Base-by-base conservation (phyloP, 2,888 invertebrate genomes). In the Syritta pipiens region DNA sequence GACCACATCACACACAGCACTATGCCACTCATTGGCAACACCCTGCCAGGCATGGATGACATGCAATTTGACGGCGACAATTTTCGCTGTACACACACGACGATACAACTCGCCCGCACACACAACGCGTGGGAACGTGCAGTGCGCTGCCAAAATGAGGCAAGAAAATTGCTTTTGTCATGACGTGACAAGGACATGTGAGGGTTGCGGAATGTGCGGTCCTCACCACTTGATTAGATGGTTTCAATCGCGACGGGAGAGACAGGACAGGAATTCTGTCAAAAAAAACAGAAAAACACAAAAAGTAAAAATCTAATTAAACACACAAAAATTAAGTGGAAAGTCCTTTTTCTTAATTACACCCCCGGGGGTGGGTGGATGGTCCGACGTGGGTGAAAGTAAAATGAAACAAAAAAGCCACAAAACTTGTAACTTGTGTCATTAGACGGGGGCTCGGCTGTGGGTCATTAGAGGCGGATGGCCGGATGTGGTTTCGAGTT, bases 321-420 rank as follows among this genome's bases (percentile, higher is more conserved):
- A 69, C 62, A 55, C n/a, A n/a, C 51, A 72, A 72, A 77, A 77
- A 72, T 77, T 77, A 72, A 77, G 77, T 77, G 65, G 77, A 26
- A 67, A 67, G 63, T 71, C 77, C 77, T 77, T 77, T 77, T 72
- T 60, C 72, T 77, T 77, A 77, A 72, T 77, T 77, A 77, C 60
- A 57, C 59, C 76, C 71, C 63, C n/a, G n/a, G n/a, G n/a, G n/a
- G n/a, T n/a, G n/a, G n/a, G n/a, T n/a, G n/a, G n/a, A n/a, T n/a
- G n/a, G n/a, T n/a, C n/a, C n/a, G n/a, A n/a, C n/a, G n/a, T n/a
- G n/a, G n/a, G n/a, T n/a, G n/a, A n/a, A n/a, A n/a, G n/a, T n/a
- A n/a, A n/a, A n/a, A n/a, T 63, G 20, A 26, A 10, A 22, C 19
- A 69, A 69, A 60, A 69, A 69, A 32, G 37, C 49, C 69, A 44